phyloP scores from a whole-genome alignment of 2,113 vertebrate species.

The Lycaon pictus region DNA sequence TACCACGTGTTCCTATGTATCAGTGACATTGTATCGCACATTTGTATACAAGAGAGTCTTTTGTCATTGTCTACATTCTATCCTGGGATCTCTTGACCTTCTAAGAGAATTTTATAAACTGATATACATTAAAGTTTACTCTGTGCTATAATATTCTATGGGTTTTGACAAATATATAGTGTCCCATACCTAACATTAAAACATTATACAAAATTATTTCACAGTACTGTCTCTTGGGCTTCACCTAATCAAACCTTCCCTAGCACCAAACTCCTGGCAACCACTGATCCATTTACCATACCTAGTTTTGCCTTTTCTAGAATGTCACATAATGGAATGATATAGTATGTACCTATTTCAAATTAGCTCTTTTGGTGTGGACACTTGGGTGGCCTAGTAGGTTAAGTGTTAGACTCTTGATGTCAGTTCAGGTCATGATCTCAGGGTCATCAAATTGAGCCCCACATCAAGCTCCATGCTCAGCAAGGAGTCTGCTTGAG shows the following conservation, averaged over 20 bases:
- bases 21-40: neutral
- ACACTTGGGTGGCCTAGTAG: too few relatives aligned
- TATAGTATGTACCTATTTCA: neutral
- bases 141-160: neutral
- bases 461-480: too few relatives aligned
- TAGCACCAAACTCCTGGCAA: neutral
- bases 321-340: neutral
- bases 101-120: neutral
- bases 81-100: neutral
- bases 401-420: too few relatives aligned
- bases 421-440: too few relatives aligned
- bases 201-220: neutral
- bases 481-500: too few relatives aligned
- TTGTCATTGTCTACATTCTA: neutral
- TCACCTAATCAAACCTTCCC: neutral
- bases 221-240: neutral
- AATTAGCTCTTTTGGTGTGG: neutral
- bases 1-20: fast-evolving
- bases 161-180: neutral
- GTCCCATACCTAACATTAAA: neutral
- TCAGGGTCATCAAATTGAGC: too few relatives aligned
- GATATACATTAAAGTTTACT: neutral
- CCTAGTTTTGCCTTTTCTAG: neutral
- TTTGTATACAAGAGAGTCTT: neutral
- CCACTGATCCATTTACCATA: neutral